Evolutionary conservation across 1,140 invertebrate species (phyloP).

Genomic region (Nautilus pompilius): DNA sequence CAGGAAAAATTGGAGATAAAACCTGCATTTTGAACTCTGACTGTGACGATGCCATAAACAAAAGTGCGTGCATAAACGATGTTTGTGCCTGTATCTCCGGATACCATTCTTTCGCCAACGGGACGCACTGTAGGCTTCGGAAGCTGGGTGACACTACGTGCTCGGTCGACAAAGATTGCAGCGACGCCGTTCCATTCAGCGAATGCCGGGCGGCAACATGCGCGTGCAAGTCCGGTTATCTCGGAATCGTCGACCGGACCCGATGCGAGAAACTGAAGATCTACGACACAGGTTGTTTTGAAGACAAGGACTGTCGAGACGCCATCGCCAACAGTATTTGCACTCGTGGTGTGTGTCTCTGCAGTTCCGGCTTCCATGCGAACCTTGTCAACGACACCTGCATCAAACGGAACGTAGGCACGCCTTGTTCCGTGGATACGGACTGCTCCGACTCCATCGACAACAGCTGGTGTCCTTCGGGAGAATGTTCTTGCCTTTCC

Average conservation of each 20-base stretch:
- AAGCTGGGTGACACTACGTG: conserved; percentile 21
- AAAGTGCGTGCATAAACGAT: conserved; percentile 17
- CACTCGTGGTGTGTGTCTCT: conserved; percentile 11
- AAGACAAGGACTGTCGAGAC: conserved; percentile 17
- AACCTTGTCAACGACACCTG: conserved; percentile 11
- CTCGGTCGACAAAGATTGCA: conserved; percentile 15
- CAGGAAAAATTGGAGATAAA: not conserved
- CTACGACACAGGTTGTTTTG: conserved; percentile 12
- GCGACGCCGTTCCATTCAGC: conserved; percentile 16
- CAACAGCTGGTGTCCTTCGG: conserved; percentile 11
- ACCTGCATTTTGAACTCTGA: conserved; percentile 11
- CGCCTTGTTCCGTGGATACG: conserved; percentile 11
- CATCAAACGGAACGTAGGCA: conserved; percentile 1
- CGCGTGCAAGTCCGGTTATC: conserved; percentile 20
- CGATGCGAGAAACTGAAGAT: conserved; percentile 10
- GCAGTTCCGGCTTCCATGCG: conserved; percentile 10
- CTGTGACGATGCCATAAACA: conserved; percentile 15
- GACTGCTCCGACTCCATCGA: conserved; percentile 17
- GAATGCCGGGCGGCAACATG: conserved; percentile 15
- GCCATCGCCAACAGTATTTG: conserved; percentile 22
- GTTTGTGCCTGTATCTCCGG: conserved; percentile 20
- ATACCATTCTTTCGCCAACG: conserved; percentile 8
- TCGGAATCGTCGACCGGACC: conserved; percentile 4
- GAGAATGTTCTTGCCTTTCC: conserved; percentile 10
- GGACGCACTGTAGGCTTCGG: conserved; percentile 11